phyloP scores from a whole-genome alignment of 2,113 vertebrate genomes.

The Oreocharis arfaki region DNA sequence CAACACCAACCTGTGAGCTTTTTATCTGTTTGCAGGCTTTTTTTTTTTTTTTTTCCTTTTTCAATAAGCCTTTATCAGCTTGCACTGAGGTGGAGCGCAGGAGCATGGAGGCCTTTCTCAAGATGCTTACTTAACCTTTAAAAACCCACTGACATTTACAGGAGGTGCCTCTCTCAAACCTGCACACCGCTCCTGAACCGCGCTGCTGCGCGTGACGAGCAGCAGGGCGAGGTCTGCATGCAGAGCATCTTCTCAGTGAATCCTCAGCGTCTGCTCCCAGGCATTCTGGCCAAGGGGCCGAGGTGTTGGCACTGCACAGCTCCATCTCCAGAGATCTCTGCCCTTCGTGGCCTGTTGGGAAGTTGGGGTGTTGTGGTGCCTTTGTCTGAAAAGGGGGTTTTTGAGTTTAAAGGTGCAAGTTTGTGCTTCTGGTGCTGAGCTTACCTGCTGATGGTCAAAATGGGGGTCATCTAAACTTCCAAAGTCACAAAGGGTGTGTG shows the following conservation, averaged over 20 bases:
- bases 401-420: background rate
- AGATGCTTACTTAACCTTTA: slow-evolving; percentile 73
- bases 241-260: background rate
- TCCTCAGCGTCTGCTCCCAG: background rate
- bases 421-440: background rate
- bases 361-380: background rate
- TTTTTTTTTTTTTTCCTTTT: background rate
- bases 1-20: slow-evolving; percentile 27
- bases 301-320: rapidly evolving
- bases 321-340: rapidly evolving
- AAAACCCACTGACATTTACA: slow-evolving; percentile 58
- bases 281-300: background rate
- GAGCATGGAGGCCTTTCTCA: slow-evolving; percentile 55
- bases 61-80: slow-evolving; percentile 66
- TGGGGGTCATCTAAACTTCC: background rate
- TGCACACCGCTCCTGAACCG: background rate
- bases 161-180: slow-evolving; percentile 36
- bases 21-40: slow-evolving; percentile 59
- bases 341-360: rapidly evolving
- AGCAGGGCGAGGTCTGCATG: background rate
- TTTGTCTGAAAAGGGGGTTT: background rate
- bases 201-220: rapidly evolving
- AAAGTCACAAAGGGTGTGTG: background rate
- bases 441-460: rapidly evolving
- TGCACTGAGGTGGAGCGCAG: slow-evolving; percentile 33